Evolutionary conservation across 2,797 vertebrate genomes (phyloP), one percentile per base, ranked within the genome.

Genomic region (Lepus townsendii): DNA sequence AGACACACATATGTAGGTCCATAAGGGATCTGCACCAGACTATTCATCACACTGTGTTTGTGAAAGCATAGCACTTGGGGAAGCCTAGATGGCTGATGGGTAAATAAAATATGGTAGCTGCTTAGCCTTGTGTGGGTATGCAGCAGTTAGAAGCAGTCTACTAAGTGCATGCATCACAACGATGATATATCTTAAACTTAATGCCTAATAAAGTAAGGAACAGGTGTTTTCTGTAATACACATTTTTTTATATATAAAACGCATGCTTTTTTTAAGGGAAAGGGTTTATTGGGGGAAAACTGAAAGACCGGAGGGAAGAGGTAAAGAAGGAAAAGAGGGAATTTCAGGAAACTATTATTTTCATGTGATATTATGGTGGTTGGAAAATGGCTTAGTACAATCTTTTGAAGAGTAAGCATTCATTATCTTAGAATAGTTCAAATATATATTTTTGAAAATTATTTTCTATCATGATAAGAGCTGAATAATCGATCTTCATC

Each of bases 351-450:
- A 88, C 76, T 66, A 73, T 69, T 62, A n/a, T 32, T 86, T 80
- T 83, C 2, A 72, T 69, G 1, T 20, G 14, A 7, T 78, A 42
- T 7, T 42, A 42, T 9, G 30, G 42, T 92, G 19, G 22, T 57
- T 85, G 10, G 42, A 87, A 72, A 47, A 50, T 26, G 26, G 24
- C 52, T 47, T 52, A 52, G 93, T 54, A 8, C 7, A 91, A 10
- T 1, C 94, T 71, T 95, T 85, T 80, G 22, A 83, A 93, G 32
- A 86, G 16, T 52, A 11, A 79, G 24, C 5, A 71, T 96, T 85
- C 1, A 66, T 73, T 91, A n/a, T 69, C 17, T 35, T 63, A 12
- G 87, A 94, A 77, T 91, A 91, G 30, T 86, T 82, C 73, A 90
- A 72, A 95, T 78, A 52, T 14, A 75, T 63, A 26, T 38, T 94